phyloP scores from a whole-genome alignment of 23 tunicate genomes.

The Trididemnum nubilum region DNA sequence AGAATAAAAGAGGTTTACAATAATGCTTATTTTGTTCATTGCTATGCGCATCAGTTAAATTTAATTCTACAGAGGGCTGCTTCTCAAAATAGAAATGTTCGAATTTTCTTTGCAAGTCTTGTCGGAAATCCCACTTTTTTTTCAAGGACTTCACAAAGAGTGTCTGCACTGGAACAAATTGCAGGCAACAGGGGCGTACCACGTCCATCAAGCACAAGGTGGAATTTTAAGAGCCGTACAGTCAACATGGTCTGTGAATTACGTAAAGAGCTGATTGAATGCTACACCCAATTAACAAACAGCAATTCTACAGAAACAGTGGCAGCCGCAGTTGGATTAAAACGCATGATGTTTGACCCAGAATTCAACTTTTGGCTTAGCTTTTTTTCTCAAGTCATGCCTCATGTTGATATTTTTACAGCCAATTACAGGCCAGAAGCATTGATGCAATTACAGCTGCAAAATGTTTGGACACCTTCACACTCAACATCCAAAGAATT shows the following conservation, averaged over 20 bases:
- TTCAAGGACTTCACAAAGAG: constrained; percentile 6
- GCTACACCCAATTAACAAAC: background rate
- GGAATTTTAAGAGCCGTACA: constrained; percentile 27
- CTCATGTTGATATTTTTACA: constrained; percentile 27
- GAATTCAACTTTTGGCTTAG: constrained; percentile 25
- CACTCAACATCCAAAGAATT: background rate
- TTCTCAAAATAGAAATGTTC: background rate
- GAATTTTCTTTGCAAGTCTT: constrained; percentile 13
- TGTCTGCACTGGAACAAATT: constrained; percentile 4
- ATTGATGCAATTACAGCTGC: background rate
- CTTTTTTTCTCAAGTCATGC: constrained; percentile 28
- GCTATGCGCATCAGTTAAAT: constrained; percentile 31
- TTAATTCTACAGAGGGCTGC: constrained; percentile 11
- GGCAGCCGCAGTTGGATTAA: constrained; percentile 6
- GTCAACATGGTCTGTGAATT: constrained; percentile 8
- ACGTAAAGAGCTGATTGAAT: background rate
- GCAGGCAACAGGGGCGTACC: background rate
- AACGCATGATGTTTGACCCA: background rate
- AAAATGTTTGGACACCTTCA: constrained; percentile 2
- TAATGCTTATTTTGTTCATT: constrained; percentile 31
- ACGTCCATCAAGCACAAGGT: constrained; percentile 23
- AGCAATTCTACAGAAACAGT: constrained; percentile 2
- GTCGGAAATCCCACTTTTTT: constrained; percentile 19
- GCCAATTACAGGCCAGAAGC: constrained; percentile 16
- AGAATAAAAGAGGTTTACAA: constrained; percentile 30